phyloP scores from a whole-genome alignment of 2,888 invertebrate genomes.

The Lepas anatifera region DNA sequence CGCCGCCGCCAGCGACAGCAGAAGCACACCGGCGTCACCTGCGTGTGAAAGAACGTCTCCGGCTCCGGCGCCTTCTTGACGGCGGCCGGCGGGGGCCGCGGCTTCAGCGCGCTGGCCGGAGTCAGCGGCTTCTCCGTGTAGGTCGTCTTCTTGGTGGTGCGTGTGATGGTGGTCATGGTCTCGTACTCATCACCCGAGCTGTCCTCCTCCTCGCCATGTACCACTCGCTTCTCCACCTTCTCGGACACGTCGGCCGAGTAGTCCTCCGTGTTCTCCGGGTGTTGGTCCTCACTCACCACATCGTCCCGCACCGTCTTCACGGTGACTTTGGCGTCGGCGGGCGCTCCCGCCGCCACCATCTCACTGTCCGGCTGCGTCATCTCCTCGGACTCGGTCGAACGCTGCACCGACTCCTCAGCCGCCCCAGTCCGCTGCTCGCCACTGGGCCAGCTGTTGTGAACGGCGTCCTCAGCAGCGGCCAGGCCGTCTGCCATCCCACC shows the following conservation, averaged over 20 bases:
- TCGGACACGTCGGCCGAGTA: neutral
- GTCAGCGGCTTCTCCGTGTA: neutral
- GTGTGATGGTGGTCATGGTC: slow-evolving; percentile 7
- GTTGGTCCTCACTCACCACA: neutral
- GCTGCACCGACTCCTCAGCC: neutral
- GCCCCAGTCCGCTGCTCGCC: neutral
- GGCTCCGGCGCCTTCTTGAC: too few relatives aligned
- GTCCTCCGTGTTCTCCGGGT: neutral
- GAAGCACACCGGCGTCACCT: neutral
- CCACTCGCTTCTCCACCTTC: neutral
- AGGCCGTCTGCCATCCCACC: too few relatives aligned
- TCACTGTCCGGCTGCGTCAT: neutral
- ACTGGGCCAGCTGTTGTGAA: neutral
- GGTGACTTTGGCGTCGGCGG: too few relatives aligned
- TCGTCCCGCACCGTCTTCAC: too few relatives aligned
- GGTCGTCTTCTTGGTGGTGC: slow-evolving; percentile 31
- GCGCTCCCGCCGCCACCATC: neutral
- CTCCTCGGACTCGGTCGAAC: neutral
- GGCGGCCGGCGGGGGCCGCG: too few relatives aligned
- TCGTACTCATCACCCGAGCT: slow-evolving; percentile 5
- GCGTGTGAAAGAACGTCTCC: too few relatives aligned
- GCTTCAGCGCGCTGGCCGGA: too few relatives aligned
- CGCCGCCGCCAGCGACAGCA: neutral
- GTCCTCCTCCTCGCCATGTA: neutral
- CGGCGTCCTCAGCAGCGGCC: neutral